Evolutionary conservation across 2,113 vertebrate species (phyloP), one percentile per base, ranked within the genome.

Genomic region (Sialia sialis): DNA sequence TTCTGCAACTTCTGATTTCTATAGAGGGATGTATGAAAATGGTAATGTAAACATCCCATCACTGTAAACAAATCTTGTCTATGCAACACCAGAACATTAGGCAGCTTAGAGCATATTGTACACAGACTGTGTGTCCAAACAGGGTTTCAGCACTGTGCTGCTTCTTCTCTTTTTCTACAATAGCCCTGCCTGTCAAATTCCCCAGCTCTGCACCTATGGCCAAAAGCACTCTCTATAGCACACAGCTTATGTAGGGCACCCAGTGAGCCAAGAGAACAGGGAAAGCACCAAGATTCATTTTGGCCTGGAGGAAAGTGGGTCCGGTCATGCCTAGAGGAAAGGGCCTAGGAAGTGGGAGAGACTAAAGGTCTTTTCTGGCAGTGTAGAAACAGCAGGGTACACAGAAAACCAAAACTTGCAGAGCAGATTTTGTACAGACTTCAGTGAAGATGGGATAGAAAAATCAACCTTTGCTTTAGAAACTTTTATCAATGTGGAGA

Each of bases 351-450:
- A 18, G 97, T 95, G 0, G 98, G 98, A 8, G 96, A 97, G 51
- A 97, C 98, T 1, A 81, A 98, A 90, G 98, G 97, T 93, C 97
- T 98, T 89, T 98, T 94, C 48, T 97, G 97, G 87, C 98, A 99
- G 96, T 81, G 98, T 98, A 95, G 98, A 98, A 30, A 96, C 98
- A 52, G 98, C 98, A 59, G 97, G 98, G 29, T 87, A 98, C 58
- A 98, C 98, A 5, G 94, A 98, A 94, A 97, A 92, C 5, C 48
- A 74, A 55, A 96, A 76, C 1, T 59, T 84, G 23, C 84, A 93
- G 38, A 96, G 92, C 22, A 82, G 60, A 55, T 80, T 97, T 68
- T 95, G 95, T 46, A 85, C 62, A 63, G 75, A 95, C 39, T 95
- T 92, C 52, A 87, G 83, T 74, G 83, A 91, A 46, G 76, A 21